A percentile compares a stretch with the other conserved stretches of the same genome.
These are phyloP conservation scores for Pristionchus maxplancki DNA, from an alignment of 2,888 invertebrate genomes.

Conservation along the genomic window DNA sequence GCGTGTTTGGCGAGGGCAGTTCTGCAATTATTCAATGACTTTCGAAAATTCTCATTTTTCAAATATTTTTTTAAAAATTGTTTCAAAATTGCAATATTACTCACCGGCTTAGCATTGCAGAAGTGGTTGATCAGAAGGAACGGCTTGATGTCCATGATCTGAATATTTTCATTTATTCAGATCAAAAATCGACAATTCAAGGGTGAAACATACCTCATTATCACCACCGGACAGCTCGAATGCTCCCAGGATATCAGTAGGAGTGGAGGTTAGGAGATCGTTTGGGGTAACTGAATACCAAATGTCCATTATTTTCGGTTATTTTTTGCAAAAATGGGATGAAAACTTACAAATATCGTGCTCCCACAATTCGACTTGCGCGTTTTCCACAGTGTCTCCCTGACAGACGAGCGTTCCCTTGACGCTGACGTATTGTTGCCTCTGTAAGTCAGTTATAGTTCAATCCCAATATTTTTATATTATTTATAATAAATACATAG, in stretches of 20 bases:
- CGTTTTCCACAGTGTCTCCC: slow-evolving; percentile 14
- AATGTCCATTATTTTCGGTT: not conserved
- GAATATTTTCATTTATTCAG: not conserved
- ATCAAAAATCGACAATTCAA: not conserved
- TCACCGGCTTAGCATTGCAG: slow-evolving; percentile 41
- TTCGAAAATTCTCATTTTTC: no score
- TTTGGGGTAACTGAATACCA: slow-evolving; percentile 30
- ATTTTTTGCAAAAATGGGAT: no score
- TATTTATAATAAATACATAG: no score
- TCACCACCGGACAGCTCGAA: slow-evolving; percentile 11
- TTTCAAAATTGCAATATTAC: not conserved
- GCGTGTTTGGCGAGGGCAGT: slow-evolving; percentile 22
- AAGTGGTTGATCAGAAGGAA: slow-evolving; percentile 36
- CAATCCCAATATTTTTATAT: no score
- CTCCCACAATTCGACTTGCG: slow-evolving; percentile 48
- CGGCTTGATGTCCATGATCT: slow-evolving; percentile 41
- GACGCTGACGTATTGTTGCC: slow-evolving; percentile 9
- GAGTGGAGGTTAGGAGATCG: not conserved
- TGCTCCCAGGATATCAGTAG: slow-evolving; percentile 30
- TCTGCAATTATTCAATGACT: no score
- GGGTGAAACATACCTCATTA: slow-evolving; percentile 26
- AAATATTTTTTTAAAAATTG: not conserved
- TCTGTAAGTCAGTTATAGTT: no score
- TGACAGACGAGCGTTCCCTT: slow-evolving; percentile 35
- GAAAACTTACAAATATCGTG: slow-evolving; percentile 39